Evolutionary conservation across 2,113 vertebrate genomes (phyloP), one percentile per base, ranked within the genome.

Genomic region (Rutilus rutilus): DNA sequence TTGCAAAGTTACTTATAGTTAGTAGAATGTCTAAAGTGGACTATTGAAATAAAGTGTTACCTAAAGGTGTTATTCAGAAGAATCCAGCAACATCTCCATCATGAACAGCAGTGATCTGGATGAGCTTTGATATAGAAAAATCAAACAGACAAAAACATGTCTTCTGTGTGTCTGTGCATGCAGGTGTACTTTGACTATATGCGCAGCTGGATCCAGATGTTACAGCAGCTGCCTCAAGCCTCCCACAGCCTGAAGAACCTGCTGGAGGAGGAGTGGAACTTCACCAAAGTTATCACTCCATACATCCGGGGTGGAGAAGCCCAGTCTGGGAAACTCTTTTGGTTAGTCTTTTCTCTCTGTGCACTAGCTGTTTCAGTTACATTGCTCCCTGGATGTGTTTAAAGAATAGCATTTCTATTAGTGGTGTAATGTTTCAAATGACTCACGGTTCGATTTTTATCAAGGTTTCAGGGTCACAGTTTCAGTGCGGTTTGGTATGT

Each of bases 161-260:
- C 36, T 36, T 67, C 36, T 1, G 60, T 81, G 82, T 59, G 65
- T 50, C 57, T 90, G 64, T 36, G 80, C 30, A 62, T 90, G 80
- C 87, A 99, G 98, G 98, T 99, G 74, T 99, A 99, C 92, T 99
- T 99, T 93, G 97, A 97, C 93, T 99, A 99, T 93, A 99, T 99
- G 98, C 96, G 97, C 92, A 98, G 97, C 92, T 99, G 98, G 98
- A 99, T 99, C 92, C 96, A 96, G 94, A 99, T 99, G 98, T 93
- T 99, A 83, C 98, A 99, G 95, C 96, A 99, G 89, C 95, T 99
- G 93, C 98, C 98, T 91, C 98, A 99, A 89, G 98, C 98, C 0
- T 99, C 98, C 85, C 98, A 99, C 92, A 99, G 98, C 90, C 94
- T 99, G 93, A 99, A 99, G 94, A 99, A 99, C 90, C 95, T 99